phyloP scores from a whole-genome alignment of 2,797 vertebrate genomes.

The Ataeniobius toweri region DNA sequence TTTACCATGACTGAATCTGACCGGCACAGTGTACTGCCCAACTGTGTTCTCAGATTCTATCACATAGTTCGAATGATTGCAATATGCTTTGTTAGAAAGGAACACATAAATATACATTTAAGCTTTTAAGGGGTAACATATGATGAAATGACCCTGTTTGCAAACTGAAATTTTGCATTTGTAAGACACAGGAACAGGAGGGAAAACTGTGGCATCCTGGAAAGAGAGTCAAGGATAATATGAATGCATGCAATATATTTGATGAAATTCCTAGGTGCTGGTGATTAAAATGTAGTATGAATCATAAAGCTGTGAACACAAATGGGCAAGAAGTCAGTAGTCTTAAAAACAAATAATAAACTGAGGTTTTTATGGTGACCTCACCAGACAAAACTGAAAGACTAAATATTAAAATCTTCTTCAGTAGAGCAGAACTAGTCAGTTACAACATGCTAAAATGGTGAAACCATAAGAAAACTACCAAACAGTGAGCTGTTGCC shows the following conservation, averaged over 20 bases:
- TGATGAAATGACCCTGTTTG: not conserved
- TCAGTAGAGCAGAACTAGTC: too few relatives aligned
- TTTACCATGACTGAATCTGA: constrained; percentile 10
- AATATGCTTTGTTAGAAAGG: not conserved
- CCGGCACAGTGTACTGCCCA: not conserved
- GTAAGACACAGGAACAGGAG: not conserved
- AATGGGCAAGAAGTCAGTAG: not conserved
- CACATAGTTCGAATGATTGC: not conserved
- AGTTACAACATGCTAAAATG: too few relatives aligned
- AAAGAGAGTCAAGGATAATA: not conserved
- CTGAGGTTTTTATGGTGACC: not conserved
- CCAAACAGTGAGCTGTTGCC: too few relatives aligned
- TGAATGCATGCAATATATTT: not conserved
- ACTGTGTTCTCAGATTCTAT: not conserved
- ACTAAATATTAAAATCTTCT: too few relatives aligned
- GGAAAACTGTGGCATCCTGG: not conserved
- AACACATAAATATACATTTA: not conserved
- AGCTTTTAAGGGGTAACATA: not conserved
- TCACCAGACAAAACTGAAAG: not conserved
- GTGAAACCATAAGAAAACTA: too few relatives aligned
- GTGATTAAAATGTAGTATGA: not conserved
- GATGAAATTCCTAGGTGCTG: not conserved
- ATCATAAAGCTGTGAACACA: not conserved
- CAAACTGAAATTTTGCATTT: not conserved
- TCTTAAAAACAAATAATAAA: not conserved